A percentile compares a stretch with the other conserved stretches of the same genome.
Conservation (phyloP, 2,888 invertebrate genomes). For the Melipona bicolor region DNA sequence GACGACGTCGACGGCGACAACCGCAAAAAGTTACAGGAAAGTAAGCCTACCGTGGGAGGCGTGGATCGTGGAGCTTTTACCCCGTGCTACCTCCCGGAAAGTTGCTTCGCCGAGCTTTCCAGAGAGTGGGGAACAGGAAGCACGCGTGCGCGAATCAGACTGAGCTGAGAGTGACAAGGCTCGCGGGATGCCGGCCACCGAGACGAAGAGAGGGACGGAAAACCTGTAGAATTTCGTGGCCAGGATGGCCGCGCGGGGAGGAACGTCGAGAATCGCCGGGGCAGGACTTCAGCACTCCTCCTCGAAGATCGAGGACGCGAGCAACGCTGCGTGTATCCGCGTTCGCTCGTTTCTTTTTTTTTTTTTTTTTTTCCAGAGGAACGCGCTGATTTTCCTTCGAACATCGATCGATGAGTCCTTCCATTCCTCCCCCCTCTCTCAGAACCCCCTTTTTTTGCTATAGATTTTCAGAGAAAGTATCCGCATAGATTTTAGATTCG, state of each 20-base stretch:
- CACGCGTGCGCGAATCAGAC: slow-evolving; percentile 63
- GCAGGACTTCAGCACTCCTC: slow-evolving; percentile 76
- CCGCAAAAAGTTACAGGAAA: slow-evolving; percentile 70
- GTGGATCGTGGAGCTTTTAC: slow-evolving; percentile 78
- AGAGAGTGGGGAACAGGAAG: slow-evolving; percentile 66
- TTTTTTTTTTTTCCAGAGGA: not conserved
- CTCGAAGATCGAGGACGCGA: slow-evolving; percentile 65
- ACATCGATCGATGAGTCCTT: not conserved
- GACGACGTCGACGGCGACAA: slow-evolving; percentile 57
- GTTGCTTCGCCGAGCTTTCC: slow-evolving; percentile 61
- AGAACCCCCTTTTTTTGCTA: too few relatives aligned
- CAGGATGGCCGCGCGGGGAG: slow-evolving; percentile 60
- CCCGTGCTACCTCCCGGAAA: slow-evolving; percentile 50
- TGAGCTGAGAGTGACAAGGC: slow-evolving; percentile 49
- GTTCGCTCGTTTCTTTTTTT: slow-evolving; percentile 6
- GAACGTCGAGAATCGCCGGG: slow-evolving; percentile 59
- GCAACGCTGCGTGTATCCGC: slow-evolving; percentile 41
- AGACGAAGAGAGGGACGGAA: slow-evolving; percentile 54
- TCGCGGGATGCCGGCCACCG: not conserved
- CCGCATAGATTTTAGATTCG: too few relatives aligned
- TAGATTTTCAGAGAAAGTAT: too few relatives aligned
- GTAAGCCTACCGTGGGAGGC: slow-evolving; percentile 80
- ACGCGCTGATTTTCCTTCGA: not conserved
- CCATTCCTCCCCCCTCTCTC: not conserved
- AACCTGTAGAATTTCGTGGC: slow-evolving; percentile 63